Evolutionary conservation across 2,888 invertebrate genomes (phyloP), one percentile per base, ranked within the genome.

Genomic region (Seira ritae): DNA sequence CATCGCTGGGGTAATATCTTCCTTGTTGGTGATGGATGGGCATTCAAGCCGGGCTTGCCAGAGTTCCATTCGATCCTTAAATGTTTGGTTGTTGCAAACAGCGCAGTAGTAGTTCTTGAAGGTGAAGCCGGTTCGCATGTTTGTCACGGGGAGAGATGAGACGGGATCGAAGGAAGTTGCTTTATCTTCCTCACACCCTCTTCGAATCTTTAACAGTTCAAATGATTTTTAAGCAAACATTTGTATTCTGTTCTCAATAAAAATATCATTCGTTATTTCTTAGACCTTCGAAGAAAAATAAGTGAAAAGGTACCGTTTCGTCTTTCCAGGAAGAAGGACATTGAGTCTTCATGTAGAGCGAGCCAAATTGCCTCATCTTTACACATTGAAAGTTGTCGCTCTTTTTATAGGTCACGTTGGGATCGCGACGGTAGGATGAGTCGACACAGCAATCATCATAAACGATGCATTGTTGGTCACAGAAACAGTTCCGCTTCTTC

Each of bases 391-490:
- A 91, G 22, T 89, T 89, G 19, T 90, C 90, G 20, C 85, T 89
- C 42, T 89, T 88, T 76, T 89, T 89, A 72, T 89, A 89, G 37
- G 88, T 90, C 75, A 89, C 89, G 88, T 89, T 89, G 4, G 87
- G 87, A 77, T 89, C 88, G 24, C 87, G 31, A 8, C 88, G 68
- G 85, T 84, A 90, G 20, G 86, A 89, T 0, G 91, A 91, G 86
- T 92, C 91, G 24, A 90, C 89, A 83, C 92, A 92, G 86, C 92
- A 92, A 89, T 92, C 92, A 24, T 91, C 92, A 84, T 91, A 92
- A 12, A 89, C 89, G 19, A 89, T 89, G 87, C 92, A 92, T 42
- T 89, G 89, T 50, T 90, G 89, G 85, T 92, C 92, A 87, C 92
- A 92, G 69, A 91, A 89, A 87, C 92, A 92, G 89, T 91, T 91